Conservation (phyloP, 2,888 invertebrate genomes). For the Amphipyra tragopoginis region DNA sequence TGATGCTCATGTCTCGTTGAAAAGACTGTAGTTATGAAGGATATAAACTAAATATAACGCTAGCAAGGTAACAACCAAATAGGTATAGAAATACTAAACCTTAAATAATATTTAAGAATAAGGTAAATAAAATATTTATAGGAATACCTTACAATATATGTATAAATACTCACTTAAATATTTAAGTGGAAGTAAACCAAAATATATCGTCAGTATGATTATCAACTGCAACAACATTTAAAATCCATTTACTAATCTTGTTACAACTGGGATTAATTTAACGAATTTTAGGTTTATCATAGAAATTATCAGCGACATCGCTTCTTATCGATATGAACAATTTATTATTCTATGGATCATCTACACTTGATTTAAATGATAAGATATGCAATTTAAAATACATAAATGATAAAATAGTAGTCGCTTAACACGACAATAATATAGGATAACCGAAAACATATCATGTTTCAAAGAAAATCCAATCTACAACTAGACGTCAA, state of each 20-base stretch:
- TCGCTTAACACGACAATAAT: too few species aligned
- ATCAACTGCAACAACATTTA: slow-evolving; percentile 12
- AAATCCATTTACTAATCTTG: slow-evolving; percentile 30
- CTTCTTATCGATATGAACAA: slow-evolving; percentile 24
- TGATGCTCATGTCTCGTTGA: too few species aligned
- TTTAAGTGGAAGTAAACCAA: background rate
- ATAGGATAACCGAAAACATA: too few species aligned
- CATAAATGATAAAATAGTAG: slow-evolving; percentile 2
- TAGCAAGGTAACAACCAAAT: slow-evolving; percentile 19
- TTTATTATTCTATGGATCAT: slow-evolving; percentile 25
- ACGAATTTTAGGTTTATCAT: slow-evolving; percentile 6
- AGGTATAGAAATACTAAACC: slow-evolving; percentile 9
- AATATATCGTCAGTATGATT: slow-evolving; percentile 19
- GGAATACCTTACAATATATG: slow-evolving; percentile 4
- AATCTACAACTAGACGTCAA: slow-evolving; percentile 25
- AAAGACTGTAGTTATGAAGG: background rate
- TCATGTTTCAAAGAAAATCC: too few species aligned
- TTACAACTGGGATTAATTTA: slow-evolving; percentile 12
- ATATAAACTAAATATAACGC: too few species aligned
- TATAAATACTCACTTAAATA: slow-evolving; percentile 17
- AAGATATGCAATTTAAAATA: slow-evolving; percentile 10
- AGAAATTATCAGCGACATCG: slow-evolving; percentile 16
- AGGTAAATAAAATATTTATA: slow-evolving; percentile 18
- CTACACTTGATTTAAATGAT: slow-evolving; percentile 12
- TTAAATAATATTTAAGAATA: slow-evolving; percentile 18